Percentiles rank a stretch among this genome's conserved stretches.
These are phyloP conservation scores for Diprion similis DNA, from an alignment of 1,140 invertebrate species.

Conservation along the genomic window DNA sequence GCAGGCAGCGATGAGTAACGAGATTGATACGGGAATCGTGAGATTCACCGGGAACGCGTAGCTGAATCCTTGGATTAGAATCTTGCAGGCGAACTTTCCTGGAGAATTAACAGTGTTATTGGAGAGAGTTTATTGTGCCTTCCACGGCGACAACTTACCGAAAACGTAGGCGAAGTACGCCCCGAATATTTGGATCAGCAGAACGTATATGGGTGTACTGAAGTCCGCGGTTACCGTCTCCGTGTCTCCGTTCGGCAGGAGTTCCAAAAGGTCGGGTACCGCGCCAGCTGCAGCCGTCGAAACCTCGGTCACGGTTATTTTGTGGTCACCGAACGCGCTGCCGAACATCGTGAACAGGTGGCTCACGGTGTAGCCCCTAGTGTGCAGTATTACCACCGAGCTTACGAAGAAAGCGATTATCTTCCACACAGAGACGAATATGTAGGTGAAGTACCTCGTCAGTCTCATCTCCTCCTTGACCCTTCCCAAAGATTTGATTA, in stretches of 20 bases:
- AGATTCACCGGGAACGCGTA: constrained; percentile 95
- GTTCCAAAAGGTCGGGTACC: constrained; percentile 76
- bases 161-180: constrained; percentile 91
- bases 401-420: constrained; percentile 80
- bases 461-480: constrained; percentile 82
- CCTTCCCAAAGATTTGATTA: constrained; percentile 80
- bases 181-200: constrained; percentile 82
- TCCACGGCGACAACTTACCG: constrained; percentile 59
- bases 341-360: constrained; percentile 81
- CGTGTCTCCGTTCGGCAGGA: constrained; percentile 74
- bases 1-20: constrained; percentile 87
- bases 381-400: constrained; percentile 74
- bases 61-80: constrained; percentile 95
- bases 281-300: constrained; percentile 54
- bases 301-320: constrained; percentile 80
- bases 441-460: constrained; percentile 87
- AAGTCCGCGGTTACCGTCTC: constrained; percentile 72
- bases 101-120: constrained; percentile 24
- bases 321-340: constrained; percentile 78
- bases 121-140: neutral
- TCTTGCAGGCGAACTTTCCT: constrained; percentile 95
- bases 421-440: constrained; percentile 91
- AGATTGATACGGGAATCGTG: constrained; percentile 88
- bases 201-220: constrained; percentile 78
- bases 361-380: constrained; percentile 78